Base-by-base conservation (phyloP, 2,797 vertebrate species). In the Coracias cyanogaster region DNA sequence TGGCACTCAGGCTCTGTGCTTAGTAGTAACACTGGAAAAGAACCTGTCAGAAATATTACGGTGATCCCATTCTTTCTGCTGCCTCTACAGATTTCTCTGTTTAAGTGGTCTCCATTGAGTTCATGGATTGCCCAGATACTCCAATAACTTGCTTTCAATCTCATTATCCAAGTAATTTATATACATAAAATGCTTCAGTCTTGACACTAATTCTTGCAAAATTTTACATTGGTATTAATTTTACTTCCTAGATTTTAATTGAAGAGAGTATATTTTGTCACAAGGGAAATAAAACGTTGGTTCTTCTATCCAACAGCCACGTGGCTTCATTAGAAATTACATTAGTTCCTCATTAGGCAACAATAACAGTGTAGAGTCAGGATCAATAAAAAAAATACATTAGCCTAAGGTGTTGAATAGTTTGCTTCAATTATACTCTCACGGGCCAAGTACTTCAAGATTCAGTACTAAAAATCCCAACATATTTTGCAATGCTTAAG, bases 341-440 rank as follows among this genome's bases (percentile, higher is more conserved):
- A 97, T 97, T 97, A 97, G 80, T 54, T 97, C 94, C 97, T 98
- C 94, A 96, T 98, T 97, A 98, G 96, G 88, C 93, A 98, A 97
- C 92, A 97, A 97, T 97, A 98, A 97, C 91, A 95, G 91, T 45
- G 2, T 77, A 91, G 92, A 91, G 65, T 74, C 90, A 41, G 86
- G 96, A 97, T 97, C 96, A 96, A 97, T 97, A 89, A 82, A 93
- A 37, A 94, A 96, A 94, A 93, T 65, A 86, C 82, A 91, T 81
- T 71, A 77, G 94, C 96, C 84, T 64, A 51, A 96, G 96, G 94
- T 94, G 67, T 73, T 96, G 81, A 96, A 90, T 55, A 51, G 4
- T 94, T 97, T 89, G 86, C 83, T 94, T 96, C 96, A 97, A 39
- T 96, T 97, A 89, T 55, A 89, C n/a, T 93, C 85, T 91, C 73